Base-by-base conservation (phyloP, 2,113 vertebrate genomes). In the Chaenocephalus aceratus region DNA sequence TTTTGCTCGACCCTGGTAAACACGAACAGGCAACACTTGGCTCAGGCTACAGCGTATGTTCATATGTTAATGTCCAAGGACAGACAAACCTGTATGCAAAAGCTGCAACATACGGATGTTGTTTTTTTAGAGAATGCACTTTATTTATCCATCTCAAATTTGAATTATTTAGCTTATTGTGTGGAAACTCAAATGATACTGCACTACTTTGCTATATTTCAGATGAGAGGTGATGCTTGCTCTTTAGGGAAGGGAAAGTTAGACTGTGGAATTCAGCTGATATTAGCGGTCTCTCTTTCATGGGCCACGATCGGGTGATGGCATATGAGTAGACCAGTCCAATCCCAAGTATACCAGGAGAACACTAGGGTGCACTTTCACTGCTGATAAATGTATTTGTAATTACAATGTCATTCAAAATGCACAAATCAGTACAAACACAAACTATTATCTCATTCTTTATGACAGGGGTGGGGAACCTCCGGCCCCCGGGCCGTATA, bases 1-100 rank as follows among this genome's bases (percentile, higher is more conserved):
- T 54, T 83, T 73, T 75, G 30, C 51, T 75, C 53, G 34, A 58
- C 56, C 72, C 67, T 67, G 23, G 51, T 70, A 61, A 65, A 70
- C 60, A 83, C 54, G 71, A 75, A 74, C 23, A 46, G 45, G 59
- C 3, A 34, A 4, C n/a, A 45, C 65, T 64, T 45, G 41, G 52
- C 52, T 41, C 7, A 41, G 6, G 36, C 51, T 41, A 10, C 45
- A 57, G 60, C 18, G 16, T 11, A 44, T 61, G 59, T 61, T 34
- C 36, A 41, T 41, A 6, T 41, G 59, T 11, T 18, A 15, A 60
- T 34, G 26, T 58, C 6, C 7, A 58, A 30, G 23, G 23, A 30
- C 21, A 57, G 21, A 26, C 23, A 69, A 34, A 34, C 12, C n/a
- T 49, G 41, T 10, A 34, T 4, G n/a, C 51, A 11, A 15, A 14